Evolutionary conservation across 2,113 vertebrate species (phyloP).

Genomic region (Alouatta palliata): DNA sequence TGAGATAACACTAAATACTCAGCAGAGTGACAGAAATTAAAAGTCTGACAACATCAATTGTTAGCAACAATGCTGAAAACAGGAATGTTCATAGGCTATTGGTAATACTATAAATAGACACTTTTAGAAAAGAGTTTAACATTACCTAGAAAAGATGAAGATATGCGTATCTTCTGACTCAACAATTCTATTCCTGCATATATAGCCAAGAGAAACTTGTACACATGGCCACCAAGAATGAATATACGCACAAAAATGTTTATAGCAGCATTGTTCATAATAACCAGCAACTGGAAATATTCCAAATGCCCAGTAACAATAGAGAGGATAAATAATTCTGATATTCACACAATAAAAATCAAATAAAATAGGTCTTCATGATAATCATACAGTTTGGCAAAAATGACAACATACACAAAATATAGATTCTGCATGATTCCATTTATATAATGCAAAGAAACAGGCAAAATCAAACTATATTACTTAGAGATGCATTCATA

Average conservation of each 20-base stretch:
- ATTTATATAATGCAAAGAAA: constrained; percentile 16
- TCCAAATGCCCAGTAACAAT: constrained; percentile 10
- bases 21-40: not conserved
- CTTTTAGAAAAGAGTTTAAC: not conserved
- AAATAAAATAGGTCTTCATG: constrained; percentile 26
- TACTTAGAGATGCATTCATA: not conserved
- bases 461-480: not conserved
- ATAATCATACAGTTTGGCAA: constrained; percentile 30
- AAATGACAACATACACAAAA: constrained; percentile 39
- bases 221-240: not conserved
- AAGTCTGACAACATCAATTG: not conserved
- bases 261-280: not conserved
- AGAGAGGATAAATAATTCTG: constrained; percentile 2
- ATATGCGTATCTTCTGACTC: not conserved
- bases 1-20: not conserved
- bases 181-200: not conserved
- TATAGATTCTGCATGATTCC: not conserved
- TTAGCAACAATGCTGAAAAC: not conserved
- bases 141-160: constrained; percentile 19
- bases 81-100: not conserved
- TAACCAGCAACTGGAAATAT: constrained; percentile 16
- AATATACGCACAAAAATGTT: not conserved
- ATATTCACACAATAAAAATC: not conserved
- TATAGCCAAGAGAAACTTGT: not conserved
- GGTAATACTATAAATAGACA: not conserved